A percentile compares a stretch with the other conserved stretches of the same genome.
Conservation (phyloP, 2,797 vertebrate genomes). For the Bucorvus abyssinicus region DNA sequence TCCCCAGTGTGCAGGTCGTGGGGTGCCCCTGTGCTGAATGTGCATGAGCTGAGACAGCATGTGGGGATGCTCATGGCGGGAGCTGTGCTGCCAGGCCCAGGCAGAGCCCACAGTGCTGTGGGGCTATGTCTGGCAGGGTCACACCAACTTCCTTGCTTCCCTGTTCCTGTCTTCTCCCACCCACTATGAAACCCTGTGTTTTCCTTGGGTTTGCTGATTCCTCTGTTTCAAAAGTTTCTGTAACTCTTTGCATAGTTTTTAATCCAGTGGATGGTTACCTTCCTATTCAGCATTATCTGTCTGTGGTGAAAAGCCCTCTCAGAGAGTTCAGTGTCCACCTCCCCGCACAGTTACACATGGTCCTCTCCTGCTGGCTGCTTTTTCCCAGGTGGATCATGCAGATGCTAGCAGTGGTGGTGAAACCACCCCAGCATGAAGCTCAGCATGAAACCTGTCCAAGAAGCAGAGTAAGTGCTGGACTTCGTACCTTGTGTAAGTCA, state of each 20-base stretch:
- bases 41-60: accelerated
- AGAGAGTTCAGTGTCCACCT: not conserved
- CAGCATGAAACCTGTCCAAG: not conserved
- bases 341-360: no score
- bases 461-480: not conserved
- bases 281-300: not conserved
- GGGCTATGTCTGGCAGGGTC: not conserved
- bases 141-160: not conserved
- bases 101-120: not conserved
- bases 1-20: no score
- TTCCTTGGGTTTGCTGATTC: not conserved
- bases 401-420: not conserved
- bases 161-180: not conserved
- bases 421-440: not conserved
- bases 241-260: not conserved
- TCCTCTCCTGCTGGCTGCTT: not conserved
- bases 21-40: no score
- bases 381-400: not conserved
- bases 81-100: not conserved
- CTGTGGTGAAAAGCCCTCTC: not conserved
- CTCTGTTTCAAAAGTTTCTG: not conserved
- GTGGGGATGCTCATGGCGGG: accelerated
- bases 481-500: not conserved
- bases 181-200: not conserved
- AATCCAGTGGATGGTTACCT: not conserved